phyloP scores from a whole-genome alignment of 2,888 invertebrate species.

The Troides aeacus region DNA sequence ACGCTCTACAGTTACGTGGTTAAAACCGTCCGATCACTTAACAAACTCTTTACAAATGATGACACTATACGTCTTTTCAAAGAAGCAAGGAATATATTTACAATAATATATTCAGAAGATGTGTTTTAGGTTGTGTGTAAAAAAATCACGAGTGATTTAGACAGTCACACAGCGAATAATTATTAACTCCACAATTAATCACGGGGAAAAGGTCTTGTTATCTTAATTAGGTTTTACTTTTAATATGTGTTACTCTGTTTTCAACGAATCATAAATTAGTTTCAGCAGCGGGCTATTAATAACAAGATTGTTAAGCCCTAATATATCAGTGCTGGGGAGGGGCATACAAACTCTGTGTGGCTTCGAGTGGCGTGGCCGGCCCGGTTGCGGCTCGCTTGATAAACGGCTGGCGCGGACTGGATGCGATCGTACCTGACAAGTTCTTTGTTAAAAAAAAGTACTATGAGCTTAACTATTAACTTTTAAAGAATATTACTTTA shows the following conservation, averaged over 20 bases:
- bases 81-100: not conserved
- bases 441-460: conserved; percentile 3
- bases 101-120: no score
- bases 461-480: no score
- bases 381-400: conserved; percentile 21
- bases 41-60: conserved; percentile 3
- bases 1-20: conserved; percentile 11
- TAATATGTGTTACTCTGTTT: not conserved
- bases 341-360: conserved; percentile 19
- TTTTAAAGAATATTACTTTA: no score
- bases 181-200: not conserved
- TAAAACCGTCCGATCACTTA: conserved; percentile 10
- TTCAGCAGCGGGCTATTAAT: conserved; percentile 23
- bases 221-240: not conserved
- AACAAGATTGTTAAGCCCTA: conserved; percentile 29
- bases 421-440: conserved; percentile 13
- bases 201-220: not conserved
- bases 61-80: not conserved
- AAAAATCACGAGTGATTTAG: no score
- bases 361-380: conserved; percentile 7
- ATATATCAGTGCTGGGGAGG: conserved; percentile 25
- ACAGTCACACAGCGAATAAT: no score
- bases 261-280: conserved; percentile 22
- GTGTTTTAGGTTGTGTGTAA: no score
- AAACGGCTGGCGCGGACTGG: conserved; percentile 13